A percentile compares a stretch with the other conserved stretches of the same genome.
phyloP scores from a whole-genome alignment of 2,888 invertebrate genomes.

The Ormyrus nitidulus region DNA sequence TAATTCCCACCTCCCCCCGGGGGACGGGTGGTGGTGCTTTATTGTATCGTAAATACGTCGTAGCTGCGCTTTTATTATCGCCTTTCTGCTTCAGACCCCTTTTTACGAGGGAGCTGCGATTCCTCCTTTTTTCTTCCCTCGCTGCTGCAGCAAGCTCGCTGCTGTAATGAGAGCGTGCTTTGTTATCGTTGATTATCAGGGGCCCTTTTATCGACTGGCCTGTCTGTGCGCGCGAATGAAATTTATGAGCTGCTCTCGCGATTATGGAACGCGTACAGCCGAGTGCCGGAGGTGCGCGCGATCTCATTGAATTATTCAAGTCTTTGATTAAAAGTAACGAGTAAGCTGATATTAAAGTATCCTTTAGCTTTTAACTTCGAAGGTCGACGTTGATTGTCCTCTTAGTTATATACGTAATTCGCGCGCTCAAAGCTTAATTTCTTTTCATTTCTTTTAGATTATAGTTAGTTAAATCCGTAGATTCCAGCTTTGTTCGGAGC shows the following conservation, averaged over 20 bases:
- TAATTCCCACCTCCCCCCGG: neutral
- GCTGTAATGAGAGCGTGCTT: constrained; percentile 33
- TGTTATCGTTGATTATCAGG: constrained; percentile 35
- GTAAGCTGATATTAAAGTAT: too few relatives aligned
- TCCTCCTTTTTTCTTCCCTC: neutral
- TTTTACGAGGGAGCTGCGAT: neutral
- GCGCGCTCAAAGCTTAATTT: too few relatives aligned
- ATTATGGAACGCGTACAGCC: neutral
- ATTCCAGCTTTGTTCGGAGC: too few relatives aligned
- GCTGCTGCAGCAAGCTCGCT: too few relatives aligned
- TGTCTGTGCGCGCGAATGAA: neutral
- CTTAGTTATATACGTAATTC: too few relatives aligned
- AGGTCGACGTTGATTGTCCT: too few relatives aligned
- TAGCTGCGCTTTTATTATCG: constrained; percentile 34
- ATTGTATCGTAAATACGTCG: constrained; percentile 43
- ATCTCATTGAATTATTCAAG: neutral
- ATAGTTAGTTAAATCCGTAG: too few relatives aligned
- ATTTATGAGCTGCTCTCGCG: constrained; percentile 13
- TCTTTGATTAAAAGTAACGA: neutral
- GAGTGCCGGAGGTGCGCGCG: too few relatives aligned
- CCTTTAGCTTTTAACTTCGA: too few relatives aligned
- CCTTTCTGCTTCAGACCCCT: neutral
- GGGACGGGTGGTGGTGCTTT: constrained; percentile 27
- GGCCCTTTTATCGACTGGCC: neutral
- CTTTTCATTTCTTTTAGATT: too few relatives aligned